Conservation (phyloP, 2,888 invertebrate genomes). For the Malachius bipustulatus region DNA sequence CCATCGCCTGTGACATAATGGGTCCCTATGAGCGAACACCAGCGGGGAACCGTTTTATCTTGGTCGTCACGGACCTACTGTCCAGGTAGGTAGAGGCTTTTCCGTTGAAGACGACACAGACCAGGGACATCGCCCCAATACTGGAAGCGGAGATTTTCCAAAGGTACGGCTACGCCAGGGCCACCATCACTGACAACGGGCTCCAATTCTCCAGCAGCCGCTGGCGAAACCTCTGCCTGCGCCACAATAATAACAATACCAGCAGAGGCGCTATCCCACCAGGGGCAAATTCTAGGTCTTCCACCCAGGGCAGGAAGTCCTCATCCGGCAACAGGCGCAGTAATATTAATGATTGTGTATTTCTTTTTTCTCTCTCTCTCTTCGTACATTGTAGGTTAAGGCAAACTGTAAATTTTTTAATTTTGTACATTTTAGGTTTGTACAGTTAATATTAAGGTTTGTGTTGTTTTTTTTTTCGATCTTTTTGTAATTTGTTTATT, state of each 20-base stretch:
- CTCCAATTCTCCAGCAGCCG: neutral
- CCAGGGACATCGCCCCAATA: neutral
- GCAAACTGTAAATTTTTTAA: too few species aligned
- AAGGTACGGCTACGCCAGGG: neutral
- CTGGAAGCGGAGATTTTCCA: neutral
- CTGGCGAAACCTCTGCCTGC: neutral
- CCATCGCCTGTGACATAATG: neutral
- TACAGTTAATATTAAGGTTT: too few species aligned
- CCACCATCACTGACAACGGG: neutral
- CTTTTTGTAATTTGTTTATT: too few species aligned
- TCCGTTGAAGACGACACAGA: neutral
- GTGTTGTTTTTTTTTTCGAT: too few species aligned
- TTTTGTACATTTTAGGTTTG: too few species aligned
- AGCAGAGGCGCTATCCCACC: neutral
- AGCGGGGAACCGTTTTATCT: neutral
- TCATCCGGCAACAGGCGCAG: too few species aligned
- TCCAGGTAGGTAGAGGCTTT: slow-evolving; percentile 1
- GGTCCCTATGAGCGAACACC: neutral
- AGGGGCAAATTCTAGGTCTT: too few species aligned
- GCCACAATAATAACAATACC: neutral
- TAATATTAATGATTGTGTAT: too few species aligned
- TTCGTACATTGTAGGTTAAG: too few species aligned
- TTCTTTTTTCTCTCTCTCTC: too few species aligned
- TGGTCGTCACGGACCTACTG: too few species aligned
- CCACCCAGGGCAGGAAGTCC: too few species aligned